Evolutionary conservation across 2,113 vertebrate genomes (phyloP), one percentile per base, ranked within the genome.

Genomic region (Dissostichus mawsoni): DNA sequence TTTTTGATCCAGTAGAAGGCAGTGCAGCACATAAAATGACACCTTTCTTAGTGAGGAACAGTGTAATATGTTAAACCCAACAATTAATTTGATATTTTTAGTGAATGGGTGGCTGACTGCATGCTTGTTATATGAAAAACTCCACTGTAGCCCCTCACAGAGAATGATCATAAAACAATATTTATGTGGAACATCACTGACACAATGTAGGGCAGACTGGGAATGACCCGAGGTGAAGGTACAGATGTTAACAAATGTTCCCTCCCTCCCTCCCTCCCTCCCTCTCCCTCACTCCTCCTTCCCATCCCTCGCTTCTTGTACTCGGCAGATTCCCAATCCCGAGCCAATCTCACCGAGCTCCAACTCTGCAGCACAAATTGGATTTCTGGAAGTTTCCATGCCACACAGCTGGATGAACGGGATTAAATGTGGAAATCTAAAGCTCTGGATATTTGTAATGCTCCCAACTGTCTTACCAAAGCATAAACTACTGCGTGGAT

Each of bases 381-480:
- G 89, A 91, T 85, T 67, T 85, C 82, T 77, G 82, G 59, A 87
- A 78, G 89, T 89, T 88, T 89, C 80, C 84, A 18, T n/a, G 67
- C 52, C 18, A 70, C 52, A 58, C 83, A 89, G 78, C 85, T 88
- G 87, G 89, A 90, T 89, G 85, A 91, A 20, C 76, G 1, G 81
- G 92, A 94, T 93, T 93, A 90, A 87, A 87, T 45, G 61, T 78
- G 79, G 53, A 84, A 90, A 85, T 87, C 78, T 81, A 81, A 89
- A 90, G 87, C 87, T 90, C 65, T 76, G 70, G 82, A 71, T 63
- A 86, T 83, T 89, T 88, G 78, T 85, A 86, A 88, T 78, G 88
- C 81, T 83, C 74, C 87, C 70, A 74, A 88, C 55, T 76, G 76
- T 81, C 82, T 88, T 58, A 87, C 16, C 20, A 17, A 80, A 82